Base-by-base conservation (phyloP, 2,797 vertebrate species). In the Paramormyrops hopkinsi region DNA sequence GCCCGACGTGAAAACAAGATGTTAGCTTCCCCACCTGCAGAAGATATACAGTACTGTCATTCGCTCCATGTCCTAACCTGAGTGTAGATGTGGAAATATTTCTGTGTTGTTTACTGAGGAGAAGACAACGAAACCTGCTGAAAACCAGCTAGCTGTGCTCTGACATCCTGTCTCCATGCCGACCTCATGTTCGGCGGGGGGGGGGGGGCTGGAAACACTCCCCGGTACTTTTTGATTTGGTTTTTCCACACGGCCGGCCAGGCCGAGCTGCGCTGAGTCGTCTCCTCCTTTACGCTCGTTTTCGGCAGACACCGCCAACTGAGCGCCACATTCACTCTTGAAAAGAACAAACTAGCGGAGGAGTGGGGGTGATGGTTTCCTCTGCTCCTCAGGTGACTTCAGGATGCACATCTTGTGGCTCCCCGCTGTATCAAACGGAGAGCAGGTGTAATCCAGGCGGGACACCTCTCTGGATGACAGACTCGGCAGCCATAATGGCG, bases 401-500 rank as follows among this genome's bases (percentile, higher is more conserved):
- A 7, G 69, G 82, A 29, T 14, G 82, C 41, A 22, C 82, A 51
- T 29, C 82, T 44, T 51, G 19, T 7, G 82, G 19, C 82, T 51
- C 44, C 46, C 22, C 3, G 22, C 44, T 89, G 29, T 83, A 46
- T 14, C 33, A 79, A 51, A 88, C n/a, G 73, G 88, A 88, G 91
- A 93, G 91, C 93, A 94, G 93, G 94, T 94, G 94, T 62, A 89
- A 44, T 59, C 51, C n/a, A 83, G 73, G 9, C n/a, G 29, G 59
- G 25, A 69, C 48, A 37, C 19, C 33, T 54, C 51, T 29, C 33
- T 9, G n/a, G 9, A 50, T 56, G 50, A 56, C 5, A 17, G 79
- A 25, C 33, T 56, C 12, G 1, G 41, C n/a, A 33, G 22, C 83
- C 17, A 51, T 33, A 22, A 51, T 4, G 44, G n/a, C 44, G 5